Conservation (phyloP, 37 sponge, comb jelly and placozoan genomes). For the Cliona cf. orientalis region DNA sequence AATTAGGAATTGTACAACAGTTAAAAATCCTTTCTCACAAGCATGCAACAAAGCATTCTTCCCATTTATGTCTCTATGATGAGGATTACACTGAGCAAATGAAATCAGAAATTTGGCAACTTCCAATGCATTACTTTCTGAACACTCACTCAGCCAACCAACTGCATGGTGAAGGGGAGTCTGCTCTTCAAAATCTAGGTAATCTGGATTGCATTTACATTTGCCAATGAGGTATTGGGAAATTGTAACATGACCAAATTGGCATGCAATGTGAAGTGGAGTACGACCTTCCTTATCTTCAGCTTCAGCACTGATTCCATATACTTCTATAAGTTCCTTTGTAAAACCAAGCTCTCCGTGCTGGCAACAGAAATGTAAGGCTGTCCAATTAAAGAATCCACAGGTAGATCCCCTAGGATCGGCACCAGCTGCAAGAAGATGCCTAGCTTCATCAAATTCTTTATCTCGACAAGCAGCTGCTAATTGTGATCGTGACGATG, state of each 20-base stretch:
- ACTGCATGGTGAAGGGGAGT: slow-evolving; percentile 15
- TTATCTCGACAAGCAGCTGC: slow-evolving; percentile 2
- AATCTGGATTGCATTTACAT: neutral
- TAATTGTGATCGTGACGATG: neutral
- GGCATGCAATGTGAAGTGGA: slow-evolving; percentile 19
- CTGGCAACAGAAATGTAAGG: slow-evolving; percentile 6
- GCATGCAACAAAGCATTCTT: slow-evolving; percentile 21
- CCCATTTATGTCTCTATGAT: neutral
- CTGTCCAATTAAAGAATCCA: slow-evolving; percentile 27
- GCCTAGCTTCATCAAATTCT: neutral
- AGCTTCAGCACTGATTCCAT: neutral
- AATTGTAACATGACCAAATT: slow-evolving; percentile 6
- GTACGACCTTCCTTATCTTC: slow-evolving; percentile 21
- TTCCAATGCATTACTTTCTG: neutral
- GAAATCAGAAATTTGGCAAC: slow-evolving; percentile 2
- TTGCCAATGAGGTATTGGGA: slow-evolving; percentile 6
- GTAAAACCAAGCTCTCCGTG: slow-evolving; percentile 19
- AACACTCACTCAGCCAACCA: slow-evolving; percentile 32
- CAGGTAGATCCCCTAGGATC: neutral
- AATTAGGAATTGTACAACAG: slow-evolving; percentile 1
- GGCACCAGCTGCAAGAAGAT: slow-evolving; percentile 1
- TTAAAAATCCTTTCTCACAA: slow-evolving; percentile 22
- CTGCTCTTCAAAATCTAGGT: slow-evolving; percentile 8
- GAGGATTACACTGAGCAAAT: neutral
- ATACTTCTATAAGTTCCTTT: neutral